Percentiles rank a stretch among this genome's conserved stretches.
Conservation (phyloP, 92 coral and sea anemone species). For the Micromussa lordhowensis region DNA sequence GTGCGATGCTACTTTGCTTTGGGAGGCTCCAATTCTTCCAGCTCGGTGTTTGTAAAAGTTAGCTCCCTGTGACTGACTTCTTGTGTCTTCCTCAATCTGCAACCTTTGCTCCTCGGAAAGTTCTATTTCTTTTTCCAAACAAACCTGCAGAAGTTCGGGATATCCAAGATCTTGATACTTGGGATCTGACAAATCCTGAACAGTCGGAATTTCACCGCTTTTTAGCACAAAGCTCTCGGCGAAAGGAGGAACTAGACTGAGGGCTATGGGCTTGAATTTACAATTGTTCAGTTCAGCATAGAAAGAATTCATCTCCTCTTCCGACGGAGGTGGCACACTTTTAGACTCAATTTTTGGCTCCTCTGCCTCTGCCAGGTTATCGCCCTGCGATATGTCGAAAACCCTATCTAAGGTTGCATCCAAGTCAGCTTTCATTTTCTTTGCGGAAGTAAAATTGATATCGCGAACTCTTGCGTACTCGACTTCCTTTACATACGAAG, state of each 20-base stretch:
- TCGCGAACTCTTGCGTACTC: constrained; percentile 43
- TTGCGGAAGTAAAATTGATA: constrained; percentile 10
- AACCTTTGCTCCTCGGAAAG: constrained; percentile 34
- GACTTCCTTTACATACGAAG: too few relatives aligned
- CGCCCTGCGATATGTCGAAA: too few relatives aligned
- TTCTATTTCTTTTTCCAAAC: constrained; percentile 14
- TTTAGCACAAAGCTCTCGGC: constrained; percentile 32
- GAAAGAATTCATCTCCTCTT: constrained; percentile 26
- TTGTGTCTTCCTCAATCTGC: constrained; percentile 47
- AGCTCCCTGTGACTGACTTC: constrained; percentile 51
- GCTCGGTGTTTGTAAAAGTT: too few relatives aligned
- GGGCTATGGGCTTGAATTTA: constrained; percentile 33
- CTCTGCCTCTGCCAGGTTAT: too few relatives aligned
- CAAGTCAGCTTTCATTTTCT: constrained; percentile 3
- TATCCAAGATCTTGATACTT: constrained; percentile 47
- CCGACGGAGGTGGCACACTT: too few relatives aligned
- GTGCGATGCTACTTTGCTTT: constrained; percentile 49
- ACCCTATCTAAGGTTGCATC: constrained; percentile 19
- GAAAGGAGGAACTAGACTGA: constrained; percentile 17
- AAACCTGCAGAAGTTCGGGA: constrained; percentile 47
- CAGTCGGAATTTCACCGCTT: constrained; percentile 21
- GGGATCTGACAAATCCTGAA: constrained; percentile 28
- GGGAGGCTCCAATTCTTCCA: constrained; percentile 72
- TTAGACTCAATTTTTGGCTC: too few relatives aligned
- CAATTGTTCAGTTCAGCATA: constrained; percentile 19